Evolutionary conservation across 2,888 invertebrate genomes (phyloP).

Genomic region (Euproctis similis): DNA sequence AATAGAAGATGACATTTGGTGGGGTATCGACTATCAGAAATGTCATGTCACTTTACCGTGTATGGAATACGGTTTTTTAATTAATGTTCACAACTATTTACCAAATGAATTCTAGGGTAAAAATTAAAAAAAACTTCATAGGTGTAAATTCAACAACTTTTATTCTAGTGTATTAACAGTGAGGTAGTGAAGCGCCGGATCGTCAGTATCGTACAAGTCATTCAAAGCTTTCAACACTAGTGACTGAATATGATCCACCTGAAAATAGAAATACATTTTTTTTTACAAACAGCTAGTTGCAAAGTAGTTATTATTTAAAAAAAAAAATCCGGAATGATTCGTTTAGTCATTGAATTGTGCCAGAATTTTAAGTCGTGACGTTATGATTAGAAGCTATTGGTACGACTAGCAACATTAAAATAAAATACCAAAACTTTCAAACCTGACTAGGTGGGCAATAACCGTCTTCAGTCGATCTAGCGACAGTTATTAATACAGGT

Average conservation of each 20-base stretch:
- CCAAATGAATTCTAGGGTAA: neutral
- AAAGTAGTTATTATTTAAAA: no score
- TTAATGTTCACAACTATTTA: no score
- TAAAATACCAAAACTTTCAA: conserved; percentile 2
- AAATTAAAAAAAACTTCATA: neutral
- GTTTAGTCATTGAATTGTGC: no score
- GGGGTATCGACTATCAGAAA: no score
- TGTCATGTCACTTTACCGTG: no score
- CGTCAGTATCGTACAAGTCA: conserved; percentile 64
- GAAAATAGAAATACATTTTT: no score
- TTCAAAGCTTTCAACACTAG: conserved; percentile 77
- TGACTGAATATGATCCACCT: conserved; percentile 87
- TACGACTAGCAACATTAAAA: neutral
- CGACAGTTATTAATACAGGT: conserved; percentile 83
- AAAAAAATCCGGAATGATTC: no score
- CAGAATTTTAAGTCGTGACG: no score
- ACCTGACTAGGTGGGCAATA: conserved; percentile 89
- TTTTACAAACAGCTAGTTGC: no score
- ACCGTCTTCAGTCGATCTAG: conserved; percentile 90
- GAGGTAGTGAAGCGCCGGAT: conserved; percentile 67
- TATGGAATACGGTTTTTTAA: no score
- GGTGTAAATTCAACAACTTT: neutral
- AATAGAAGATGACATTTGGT: no score
- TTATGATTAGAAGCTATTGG: no score
- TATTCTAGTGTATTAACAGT: conserved; percentile 32